Conservation (phyloP, 1,140 invertebrate genomes). For the Nephila pilipes region DNA sequence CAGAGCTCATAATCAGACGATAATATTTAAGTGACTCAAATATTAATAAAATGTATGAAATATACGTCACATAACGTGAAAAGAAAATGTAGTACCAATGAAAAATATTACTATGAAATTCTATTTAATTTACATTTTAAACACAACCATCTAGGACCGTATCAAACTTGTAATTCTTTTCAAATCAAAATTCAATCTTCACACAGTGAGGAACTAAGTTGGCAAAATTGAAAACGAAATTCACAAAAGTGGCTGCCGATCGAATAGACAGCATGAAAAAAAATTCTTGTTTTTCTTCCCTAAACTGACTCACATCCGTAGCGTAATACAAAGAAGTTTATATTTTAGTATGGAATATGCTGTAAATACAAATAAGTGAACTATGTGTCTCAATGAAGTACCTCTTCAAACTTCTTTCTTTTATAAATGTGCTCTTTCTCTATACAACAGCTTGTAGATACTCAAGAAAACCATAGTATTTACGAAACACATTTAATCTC, state of each 20-base stretch:
- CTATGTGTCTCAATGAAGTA: too few relatives aligned
- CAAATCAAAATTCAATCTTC: constrained; percentile 64
- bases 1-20: constrained; percentile 45
- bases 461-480: too few relatives aligned
- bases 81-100: constrained; percentile 45
- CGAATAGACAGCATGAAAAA: not conserved
- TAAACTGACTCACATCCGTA: too few relatives aligned
- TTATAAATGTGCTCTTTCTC: too few relatives aligned
- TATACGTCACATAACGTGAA: constrained; percentile 51
- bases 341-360: too few relatives aligned
- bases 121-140: too few relatives aligned
- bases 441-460: too few relatives aligned
- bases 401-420: too few relatives aligned
- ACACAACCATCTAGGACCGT: constrained; percentile 29
- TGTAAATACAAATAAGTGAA: too few relatives aligned
- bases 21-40: constrained; percentile 14
- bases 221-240: constrained; percentile 57
- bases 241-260: not conserved
- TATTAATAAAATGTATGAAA: constrained; percentile 73
- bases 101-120: constrained; percentile 71
- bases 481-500: too few relatives aligned
- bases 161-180: constrained; percentile 43
- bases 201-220: not conserved
- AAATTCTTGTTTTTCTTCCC: not conserved
- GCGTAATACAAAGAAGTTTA: too few relatives aligned